Percentiles rank a stretch among this genome's conserved stretches.
These are phyloP conservation scores for Okamejei kenojei DNA, from an alignment of 2,797 vertebrate genomes.

Conservation along the genomic window DNA sequence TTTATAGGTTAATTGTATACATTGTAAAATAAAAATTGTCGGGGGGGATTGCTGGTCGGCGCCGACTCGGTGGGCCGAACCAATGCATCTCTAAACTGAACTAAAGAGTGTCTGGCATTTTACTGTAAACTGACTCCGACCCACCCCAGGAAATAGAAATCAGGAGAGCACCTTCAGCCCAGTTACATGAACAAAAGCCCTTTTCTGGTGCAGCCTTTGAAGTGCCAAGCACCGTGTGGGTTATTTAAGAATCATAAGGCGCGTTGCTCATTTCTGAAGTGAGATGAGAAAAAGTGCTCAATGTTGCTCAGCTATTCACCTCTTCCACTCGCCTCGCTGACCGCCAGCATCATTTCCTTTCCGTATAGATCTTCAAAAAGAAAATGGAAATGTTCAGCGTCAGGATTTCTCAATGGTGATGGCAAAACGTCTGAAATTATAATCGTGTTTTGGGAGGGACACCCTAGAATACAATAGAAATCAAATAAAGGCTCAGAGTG, in stretches of 20 bases:
- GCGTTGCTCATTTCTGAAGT: not conserved
- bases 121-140: not conserved
- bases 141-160: not conserved
- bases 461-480: not conserved
- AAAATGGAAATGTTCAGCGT: not conserved
- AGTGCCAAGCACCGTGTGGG: not conserved
- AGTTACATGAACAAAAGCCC: not conserved
- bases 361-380: not conserved
- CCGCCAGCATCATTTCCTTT: not conserved
- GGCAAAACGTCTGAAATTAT: not conserved
- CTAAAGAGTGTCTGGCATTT: no score
- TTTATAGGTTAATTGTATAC: no score
- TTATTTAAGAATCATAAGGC: not conserved
- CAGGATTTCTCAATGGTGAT: not conserved
- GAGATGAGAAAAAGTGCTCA: not conserved
- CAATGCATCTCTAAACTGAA: no score
- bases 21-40: no score
- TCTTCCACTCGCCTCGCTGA: slow-evolving; percentile 2
- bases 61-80: no score
- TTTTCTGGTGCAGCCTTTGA: not conserved
- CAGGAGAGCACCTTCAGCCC: not conserved
- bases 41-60: no score
- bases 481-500: no score
- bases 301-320: slow-evolving; percentile 12
- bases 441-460: not conserved